phyloP scores from a whole-genome alignment of 2,113 vertebrate genomes.

The Macaca mulatta region DNA sequence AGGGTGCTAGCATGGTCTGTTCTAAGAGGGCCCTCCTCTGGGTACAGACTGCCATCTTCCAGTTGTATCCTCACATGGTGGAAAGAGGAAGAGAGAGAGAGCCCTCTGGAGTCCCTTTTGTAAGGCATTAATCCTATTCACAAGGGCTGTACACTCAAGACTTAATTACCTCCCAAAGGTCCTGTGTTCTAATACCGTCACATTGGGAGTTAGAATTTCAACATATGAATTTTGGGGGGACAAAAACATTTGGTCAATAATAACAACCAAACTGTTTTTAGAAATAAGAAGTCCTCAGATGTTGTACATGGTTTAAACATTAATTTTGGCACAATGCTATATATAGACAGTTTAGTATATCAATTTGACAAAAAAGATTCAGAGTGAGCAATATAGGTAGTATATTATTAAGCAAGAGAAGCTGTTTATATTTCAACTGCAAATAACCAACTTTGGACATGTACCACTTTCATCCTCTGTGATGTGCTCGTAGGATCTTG shows the following conservation, averaged over 20 bases:
- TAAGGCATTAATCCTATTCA: background rate
- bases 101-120: background rate
- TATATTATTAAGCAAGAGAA: background rate
- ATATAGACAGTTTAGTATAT: background rate
- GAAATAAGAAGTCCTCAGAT: background rate
- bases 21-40: background rate
- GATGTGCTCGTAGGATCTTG: background rate
- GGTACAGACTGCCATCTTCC: background rate
- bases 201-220: background rate
- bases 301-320: background rate
- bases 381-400: background rate
- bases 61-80: background rate
- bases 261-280: constrained; percentile 27
- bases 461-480: background rate
- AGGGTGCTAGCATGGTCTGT: rapidly evolving
- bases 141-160: background rate
- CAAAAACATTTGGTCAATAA: background rate
- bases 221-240: rapidly evolving
- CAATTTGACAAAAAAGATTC: background rate
- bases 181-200: rapidly evolving
- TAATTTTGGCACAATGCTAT: background rate
- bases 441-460: background rate
- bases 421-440: background rate
- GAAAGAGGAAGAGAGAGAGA: background rate
- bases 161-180: background rate